phyloP scores from a whole-genome alignment of 2,888 invertebrate genomes.

The Trileptium ribeirensis region DNA sequence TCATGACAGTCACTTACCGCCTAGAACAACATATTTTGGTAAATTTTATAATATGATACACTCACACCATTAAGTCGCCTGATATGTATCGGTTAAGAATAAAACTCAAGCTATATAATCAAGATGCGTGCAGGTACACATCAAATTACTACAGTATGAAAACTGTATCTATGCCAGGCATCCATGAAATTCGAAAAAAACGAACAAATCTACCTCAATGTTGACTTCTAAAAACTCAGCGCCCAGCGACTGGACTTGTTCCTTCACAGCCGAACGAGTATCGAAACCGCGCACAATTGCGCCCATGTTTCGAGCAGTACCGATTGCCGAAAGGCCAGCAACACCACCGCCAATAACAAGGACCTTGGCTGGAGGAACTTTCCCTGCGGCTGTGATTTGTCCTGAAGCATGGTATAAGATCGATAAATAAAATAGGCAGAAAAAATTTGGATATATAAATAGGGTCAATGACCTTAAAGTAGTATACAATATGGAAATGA shows the following conservation, averaged over 20 bases:
- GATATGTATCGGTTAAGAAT: too few species aligned
- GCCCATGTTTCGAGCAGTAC: conserved; percentile 77
- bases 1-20: too few species aligned
- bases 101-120: too few species aligned
- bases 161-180: too few species aligned
- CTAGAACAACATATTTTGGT: too few species aligned
- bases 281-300: conserved; percentile 81
- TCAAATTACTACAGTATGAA: too few species aligned
- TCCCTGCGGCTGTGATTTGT: conserved; percentile 81
- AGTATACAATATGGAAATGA: too few species aligned
- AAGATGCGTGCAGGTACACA: too few species aligned
- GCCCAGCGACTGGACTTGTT: conserved; percentile 77
- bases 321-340: conserved; percentile 75
- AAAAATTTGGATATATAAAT: neutral
- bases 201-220: conserved; percentile 67
- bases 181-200: too few species aligned
- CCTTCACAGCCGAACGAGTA: conserved; percentile 71
- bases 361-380: conserved; percentile 79
- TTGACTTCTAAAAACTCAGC: conserved; percentile 76
- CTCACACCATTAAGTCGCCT: too few species aligned
- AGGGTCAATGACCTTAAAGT: conserved; percentile 12
- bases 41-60: too few species aligned
- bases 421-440: neutral
- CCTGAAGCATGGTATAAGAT: conserved; percentile 55
- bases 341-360: conserved; percentile 82